Conservation (phyloP, 2,113 vertebrate species). For the Cynocephalus volans region DNA sequence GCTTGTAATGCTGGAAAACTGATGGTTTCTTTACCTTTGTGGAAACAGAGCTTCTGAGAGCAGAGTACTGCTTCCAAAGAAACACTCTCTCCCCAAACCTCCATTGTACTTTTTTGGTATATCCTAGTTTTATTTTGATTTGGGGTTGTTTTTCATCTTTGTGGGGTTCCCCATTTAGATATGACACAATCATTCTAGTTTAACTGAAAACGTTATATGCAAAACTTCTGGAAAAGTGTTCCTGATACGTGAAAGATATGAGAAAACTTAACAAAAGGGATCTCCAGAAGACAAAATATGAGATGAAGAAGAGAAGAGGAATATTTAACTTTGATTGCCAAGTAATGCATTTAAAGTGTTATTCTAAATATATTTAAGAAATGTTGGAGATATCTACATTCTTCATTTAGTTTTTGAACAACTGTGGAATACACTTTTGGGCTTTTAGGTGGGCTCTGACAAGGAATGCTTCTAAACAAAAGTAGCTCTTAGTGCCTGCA, state of each 20-base stretch:
- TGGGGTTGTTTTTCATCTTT: constrained; percentile 20
- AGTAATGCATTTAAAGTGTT: neutral
- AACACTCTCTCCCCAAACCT: neutral
- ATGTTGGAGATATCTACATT: neutral
- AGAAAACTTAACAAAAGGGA: neutral
- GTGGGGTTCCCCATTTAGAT: neutral
- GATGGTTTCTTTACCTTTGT: too few species aligned
- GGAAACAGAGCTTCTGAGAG: neutral
- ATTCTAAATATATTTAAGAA: neutral
- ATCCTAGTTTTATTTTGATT: neutral
- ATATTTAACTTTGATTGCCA: neutral
- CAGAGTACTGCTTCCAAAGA: neutral
- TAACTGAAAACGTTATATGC: neutral
- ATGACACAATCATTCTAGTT: neutral
- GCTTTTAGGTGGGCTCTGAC: neutral
- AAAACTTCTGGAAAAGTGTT: neutral
- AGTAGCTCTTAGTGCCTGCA: neutral
- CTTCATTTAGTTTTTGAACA: neutral
- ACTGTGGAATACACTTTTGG: neutral
- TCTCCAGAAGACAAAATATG: neutral
- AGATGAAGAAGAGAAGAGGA: neutral
- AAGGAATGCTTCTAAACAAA: neutral
- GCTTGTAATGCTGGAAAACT: neutral
- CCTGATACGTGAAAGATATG: neutral
- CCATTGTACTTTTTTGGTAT: neutral